Evolutionary conservation across 2,888 invertebrate species (phyloP).

Genomic region (Ditylenchus weischeri): DNA sequence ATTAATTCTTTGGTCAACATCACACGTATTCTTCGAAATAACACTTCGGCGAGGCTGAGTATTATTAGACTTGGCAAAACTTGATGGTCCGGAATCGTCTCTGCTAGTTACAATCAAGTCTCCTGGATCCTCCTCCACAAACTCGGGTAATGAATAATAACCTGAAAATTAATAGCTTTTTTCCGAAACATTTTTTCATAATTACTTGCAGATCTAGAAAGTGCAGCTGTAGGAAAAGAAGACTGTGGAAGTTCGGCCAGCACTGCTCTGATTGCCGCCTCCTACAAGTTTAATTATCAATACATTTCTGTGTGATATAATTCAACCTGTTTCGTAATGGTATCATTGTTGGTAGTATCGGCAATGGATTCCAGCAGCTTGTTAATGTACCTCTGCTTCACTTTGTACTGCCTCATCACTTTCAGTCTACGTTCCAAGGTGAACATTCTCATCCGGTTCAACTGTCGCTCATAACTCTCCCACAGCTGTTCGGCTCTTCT

Average conservation of each 20-base stretch:
- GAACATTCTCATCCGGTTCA: conserved; percentile 57
- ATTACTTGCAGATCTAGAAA: conserved; percentile 36
- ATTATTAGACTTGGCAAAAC: not conserved
- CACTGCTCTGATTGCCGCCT: conserved; percentile 49
- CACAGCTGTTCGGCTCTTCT: conserved; percentile 74
- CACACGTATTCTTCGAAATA: not conserved
- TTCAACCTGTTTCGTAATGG: conserved; percentile 40
- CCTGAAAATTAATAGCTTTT: conserved; percentile 29
- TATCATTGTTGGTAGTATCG: conserved; percentile 43
- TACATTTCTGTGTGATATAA: no score
- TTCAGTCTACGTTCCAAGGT: conserved; percentile 57
- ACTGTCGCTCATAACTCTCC: conserved; percentile 87
- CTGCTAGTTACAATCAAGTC: not conserved
- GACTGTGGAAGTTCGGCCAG: conserved; percentile 45
- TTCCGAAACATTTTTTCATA: no score
- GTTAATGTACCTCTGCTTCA: conserved; percentile 52
- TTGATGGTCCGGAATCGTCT: conserved; percentile 1
- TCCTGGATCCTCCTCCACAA: conserved; percentile 44
- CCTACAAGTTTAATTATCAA: conserved; percentile 30
- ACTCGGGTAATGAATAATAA: conserved; percentile 56
- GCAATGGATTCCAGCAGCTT: conserved; percentile 52
- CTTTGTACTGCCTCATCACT: conserved; percentile 57
- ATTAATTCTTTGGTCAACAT: no score
- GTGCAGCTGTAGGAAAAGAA: conserved; percentile 9
- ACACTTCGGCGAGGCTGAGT: conserved; percentile 1